A percentile compares a stretch with the other conserved stretches of the same genome.
Evolutionary conservation across 2,888 invertebrate species (phyloP).

Genomic region (Dicyrtoma fusca): DNA sequence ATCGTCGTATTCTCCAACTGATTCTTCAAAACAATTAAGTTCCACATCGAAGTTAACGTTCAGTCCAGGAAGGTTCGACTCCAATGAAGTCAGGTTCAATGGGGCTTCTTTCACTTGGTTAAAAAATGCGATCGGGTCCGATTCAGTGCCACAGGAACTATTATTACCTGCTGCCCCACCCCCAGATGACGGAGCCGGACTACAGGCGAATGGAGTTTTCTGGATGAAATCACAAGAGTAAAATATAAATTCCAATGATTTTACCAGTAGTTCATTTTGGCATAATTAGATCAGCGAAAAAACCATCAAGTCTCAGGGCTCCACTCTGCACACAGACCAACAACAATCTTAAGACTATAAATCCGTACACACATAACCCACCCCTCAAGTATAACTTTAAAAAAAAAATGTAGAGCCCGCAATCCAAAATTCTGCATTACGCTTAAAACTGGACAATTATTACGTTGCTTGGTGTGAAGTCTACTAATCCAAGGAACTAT

Average conservation of each 20-base stretch:
- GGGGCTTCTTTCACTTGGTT: constrained; percentile 77
- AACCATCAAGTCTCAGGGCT: too few relatives aligned
- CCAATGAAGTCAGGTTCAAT: constrained; percentile 63
- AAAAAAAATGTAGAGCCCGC: background rate
- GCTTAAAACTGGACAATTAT: too few relatives aligned
- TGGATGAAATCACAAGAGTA: constrained; percentile 8
- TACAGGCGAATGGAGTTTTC: constrained; percentile 37
- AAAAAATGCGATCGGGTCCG: constrained; percentile 78
- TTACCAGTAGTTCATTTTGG: background rate
- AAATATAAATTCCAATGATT: background rate
- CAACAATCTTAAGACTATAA: too few relatives aligned
- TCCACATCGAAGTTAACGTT: constrained; percentile 61
- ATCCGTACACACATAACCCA: background rate
- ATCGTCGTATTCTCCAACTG: constrained; percentile 74
- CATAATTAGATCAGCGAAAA: too few relatives aligned
- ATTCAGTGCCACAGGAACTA: constrained; percentile 66
- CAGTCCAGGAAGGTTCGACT: constrained; percentile 59
- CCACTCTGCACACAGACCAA: too few relatives aligned
- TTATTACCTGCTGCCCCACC: constrained; percentile 14
- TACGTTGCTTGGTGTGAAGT: too few relatives aligned
- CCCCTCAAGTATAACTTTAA: background rate
- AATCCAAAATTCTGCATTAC: too few relatives aligned
- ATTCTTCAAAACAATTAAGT: constrained; percentile 74
- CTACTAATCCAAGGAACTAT: too few relatives aligned
- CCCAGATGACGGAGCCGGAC: constrained; percentile 27